Evolutionary conservation across 2,113 vertebrate species (phyloP).

Genomic region (Ptyas mucosa): DNA sequence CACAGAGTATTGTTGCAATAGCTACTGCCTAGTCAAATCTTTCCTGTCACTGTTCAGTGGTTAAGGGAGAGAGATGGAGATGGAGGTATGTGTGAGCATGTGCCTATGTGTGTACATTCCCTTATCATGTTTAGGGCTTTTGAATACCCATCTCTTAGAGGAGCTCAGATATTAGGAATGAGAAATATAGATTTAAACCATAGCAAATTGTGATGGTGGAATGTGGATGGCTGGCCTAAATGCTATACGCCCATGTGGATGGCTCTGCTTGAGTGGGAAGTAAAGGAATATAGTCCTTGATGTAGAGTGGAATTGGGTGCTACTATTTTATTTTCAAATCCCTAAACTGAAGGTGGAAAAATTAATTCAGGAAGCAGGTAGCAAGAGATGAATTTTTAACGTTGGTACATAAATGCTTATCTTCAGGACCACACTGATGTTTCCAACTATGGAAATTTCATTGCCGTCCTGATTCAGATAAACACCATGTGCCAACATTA

Average conservation of each 20-base stretch:
- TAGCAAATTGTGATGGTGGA: background rate
- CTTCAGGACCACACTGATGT: background rate
- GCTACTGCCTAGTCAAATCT: background rate
- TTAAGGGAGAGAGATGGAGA: background rate
- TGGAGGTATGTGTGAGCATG: background rate
- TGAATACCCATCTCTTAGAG: background rate
- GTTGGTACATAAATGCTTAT: background rate
- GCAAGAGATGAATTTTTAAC: background rate
- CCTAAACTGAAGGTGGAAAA: background rate
- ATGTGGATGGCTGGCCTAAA: background rate
- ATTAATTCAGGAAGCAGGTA: background rate
- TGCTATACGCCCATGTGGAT: background rate
- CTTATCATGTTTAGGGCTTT: background rate
- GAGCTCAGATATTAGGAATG: background rate
- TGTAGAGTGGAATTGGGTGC: background rate
- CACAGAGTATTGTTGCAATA: background rate
- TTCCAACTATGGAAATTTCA: background rate
- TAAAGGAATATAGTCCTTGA: background rate
- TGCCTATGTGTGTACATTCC: background rate
- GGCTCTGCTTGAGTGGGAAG: background rate
- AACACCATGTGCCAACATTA: background rate
- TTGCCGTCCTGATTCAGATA: background rate
- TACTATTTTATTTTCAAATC: background rate
- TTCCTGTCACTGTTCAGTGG: background rate
- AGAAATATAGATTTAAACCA: background rate